These are phyloP conservation scores for Pteruthius melanotis DNA, from an alignment of 2,113 vertebrate species.

Conservation along the genomic window DNA sequence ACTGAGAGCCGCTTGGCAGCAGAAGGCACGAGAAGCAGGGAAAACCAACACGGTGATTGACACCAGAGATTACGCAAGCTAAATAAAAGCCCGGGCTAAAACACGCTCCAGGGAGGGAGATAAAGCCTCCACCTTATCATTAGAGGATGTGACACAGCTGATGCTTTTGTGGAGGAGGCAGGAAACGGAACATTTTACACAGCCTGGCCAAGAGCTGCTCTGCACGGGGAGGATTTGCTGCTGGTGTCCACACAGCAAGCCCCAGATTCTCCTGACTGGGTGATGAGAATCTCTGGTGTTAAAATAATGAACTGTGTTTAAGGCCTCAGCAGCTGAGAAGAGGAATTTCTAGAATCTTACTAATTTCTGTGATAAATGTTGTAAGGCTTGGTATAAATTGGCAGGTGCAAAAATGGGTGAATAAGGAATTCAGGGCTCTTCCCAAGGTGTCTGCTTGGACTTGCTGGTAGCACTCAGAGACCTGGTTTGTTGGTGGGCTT, in stretches of 20 bases:
- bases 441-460: neutral
- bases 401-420: neutral
- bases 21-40: neutral
- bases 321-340: neutral
- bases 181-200: neutral
- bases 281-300: neutral
- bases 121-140: neutral
- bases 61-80: neutral
- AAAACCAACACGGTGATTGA: neutral
- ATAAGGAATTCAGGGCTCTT: neutral
- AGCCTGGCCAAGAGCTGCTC: neutral
- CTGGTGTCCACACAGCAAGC: neutral
- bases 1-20: neutral
- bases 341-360: neutral
- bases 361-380: neutral
- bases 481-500: neutral
- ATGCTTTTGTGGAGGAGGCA: neutral
- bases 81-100: neutral
- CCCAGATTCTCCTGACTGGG: neutral
- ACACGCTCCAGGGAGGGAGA: neutral
- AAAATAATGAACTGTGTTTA: neutral
- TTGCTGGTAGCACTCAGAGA: neutral
- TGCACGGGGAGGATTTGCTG: neutral
- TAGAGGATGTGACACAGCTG: neutral
- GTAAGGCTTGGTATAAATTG: neutral